phyloP scores from a whole-genome alignment of 2,113 vertebrate genomes.

The Hippotragus niger region DNA sequence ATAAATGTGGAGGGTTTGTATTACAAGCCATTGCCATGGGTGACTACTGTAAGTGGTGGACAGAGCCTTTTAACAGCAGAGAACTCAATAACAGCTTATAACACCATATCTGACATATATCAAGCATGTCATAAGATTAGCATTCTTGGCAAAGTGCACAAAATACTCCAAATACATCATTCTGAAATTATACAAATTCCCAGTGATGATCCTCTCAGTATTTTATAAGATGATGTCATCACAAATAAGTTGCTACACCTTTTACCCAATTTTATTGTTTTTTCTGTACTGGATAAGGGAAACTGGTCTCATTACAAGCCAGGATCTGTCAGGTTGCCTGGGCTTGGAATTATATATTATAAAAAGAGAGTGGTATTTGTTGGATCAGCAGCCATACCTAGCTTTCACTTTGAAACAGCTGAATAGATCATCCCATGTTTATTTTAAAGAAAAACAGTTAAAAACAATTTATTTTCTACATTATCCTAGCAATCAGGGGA shows the following conservation, averaged over 20 bases:
- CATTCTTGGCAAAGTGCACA: not conserved
- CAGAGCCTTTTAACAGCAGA: not conserved
- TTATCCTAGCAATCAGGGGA: not conserved
- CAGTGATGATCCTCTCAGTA: not conserved
- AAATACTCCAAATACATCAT: not conserved
- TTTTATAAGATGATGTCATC: not conserved
- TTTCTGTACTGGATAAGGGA: not conserved
- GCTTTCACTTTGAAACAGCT: not conserved
- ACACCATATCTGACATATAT: not conserved
- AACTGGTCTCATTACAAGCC: not conserved
- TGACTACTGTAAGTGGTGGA: not conserved
- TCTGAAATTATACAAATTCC: not conserved
- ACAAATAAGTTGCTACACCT: not conserved
- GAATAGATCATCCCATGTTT: not conserved
- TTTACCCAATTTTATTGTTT: not conserved
- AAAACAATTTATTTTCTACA: not conserved
- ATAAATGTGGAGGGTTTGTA: not conserved
- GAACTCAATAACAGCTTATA: not conserved
- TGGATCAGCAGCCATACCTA: not conserved
- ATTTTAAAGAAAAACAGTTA: not conserved
- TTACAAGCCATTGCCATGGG: not conserved
- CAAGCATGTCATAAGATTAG: not conserved
- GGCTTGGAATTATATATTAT: not conserved
- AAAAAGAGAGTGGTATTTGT: not conserved
- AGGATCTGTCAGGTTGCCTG: no score